Percentiles rank a stretch among this genome's conserved stretches.
phyloP scores from a whole-genome alignment of 1,140 invertebrate genomes.

The Manduca sexta region DNA sequence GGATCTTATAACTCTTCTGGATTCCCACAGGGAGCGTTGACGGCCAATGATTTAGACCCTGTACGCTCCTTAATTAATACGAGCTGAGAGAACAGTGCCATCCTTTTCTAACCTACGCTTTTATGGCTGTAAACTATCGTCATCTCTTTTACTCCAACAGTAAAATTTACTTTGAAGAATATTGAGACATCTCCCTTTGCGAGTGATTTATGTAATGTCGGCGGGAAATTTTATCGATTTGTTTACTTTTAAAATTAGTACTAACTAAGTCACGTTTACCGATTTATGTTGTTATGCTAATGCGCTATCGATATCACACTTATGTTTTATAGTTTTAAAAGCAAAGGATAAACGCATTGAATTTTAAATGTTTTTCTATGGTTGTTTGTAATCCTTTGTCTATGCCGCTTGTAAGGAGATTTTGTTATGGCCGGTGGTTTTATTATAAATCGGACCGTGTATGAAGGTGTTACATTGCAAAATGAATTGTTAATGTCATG shows the following conservation, averaged over 20 bases:
- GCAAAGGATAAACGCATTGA: neutral
- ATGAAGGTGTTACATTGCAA: no score
- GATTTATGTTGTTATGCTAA: conserved; percentile 53
- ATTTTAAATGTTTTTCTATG: no score
- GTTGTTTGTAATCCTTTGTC: neutral
- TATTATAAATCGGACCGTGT: neutral
- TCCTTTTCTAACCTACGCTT: conserved; percentile 33
- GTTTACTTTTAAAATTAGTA: conserved; percentile 70
- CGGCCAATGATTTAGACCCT: conserved; percentile 63
- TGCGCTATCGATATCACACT: conserved; percentile 45
- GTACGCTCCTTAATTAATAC: conserved; percentile 59
- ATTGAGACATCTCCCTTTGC: conserved; percentile 62
- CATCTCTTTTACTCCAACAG: conserved; percentile 32
- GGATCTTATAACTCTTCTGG: conserved; percentile 60
- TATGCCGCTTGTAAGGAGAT: neutral
- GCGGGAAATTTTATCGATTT: conserved; percentile 60
- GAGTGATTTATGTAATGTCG: conserved; percentile 52
- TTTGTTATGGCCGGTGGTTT: neutral
- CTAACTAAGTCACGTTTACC: conserved; percentile 44
- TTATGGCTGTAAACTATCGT: conserved; percentile 10
- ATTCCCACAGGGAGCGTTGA: conserved; percentile 68
- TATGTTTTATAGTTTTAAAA: conserved; percentile 38
- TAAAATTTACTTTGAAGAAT: conserved; percentile 44
- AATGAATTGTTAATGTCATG: no score
- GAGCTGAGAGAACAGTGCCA: conserved; percentile 32